These are phyloP conservation scores for Porites rus DNA, from an alignment of 92 coral and sea anemone genomes.

Conservation along the genomic window DNA sequence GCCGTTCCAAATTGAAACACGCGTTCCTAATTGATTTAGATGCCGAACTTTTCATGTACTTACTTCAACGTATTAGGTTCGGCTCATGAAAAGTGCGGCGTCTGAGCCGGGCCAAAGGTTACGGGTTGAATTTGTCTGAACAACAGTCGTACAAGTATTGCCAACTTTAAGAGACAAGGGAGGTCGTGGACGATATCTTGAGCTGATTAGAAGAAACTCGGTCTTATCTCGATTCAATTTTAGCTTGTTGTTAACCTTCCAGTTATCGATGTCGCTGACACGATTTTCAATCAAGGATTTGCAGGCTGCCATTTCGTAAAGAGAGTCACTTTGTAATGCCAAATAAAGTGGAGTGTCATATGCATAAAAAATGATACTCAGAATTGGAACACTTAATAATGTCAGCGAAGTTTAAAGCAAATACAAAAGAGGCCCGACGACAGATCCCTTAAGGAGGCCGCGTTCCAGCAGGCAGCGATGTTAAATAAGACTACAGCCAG, in stretches of 20 bases:
- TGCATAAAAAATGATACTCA: slow-evolving; percentile 16
- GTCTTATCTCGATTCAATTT: slow-evolving; percentile 54
- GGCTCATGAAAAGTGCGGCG: too few species aligned
- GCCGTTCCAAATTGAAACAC: too few species aligned
- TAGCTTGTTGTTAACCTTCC: slow-evolving; percentile 55
- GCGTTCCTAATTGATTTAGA: too few species aligned
- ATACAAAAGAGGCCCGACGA: not conserved
- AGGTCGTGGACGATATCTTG: slow-evolving; percentile 51
- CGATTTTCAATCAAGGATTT: slow-evolving; percentile 2
- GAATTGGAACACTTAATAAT: slow-evolving; percentile 28
- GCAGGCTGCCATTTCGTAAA: not conserved
- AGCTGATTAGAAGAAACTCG: slow-evolving; percentile 26
- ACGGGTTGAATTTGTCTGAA: slow-evolving; percentile 25
- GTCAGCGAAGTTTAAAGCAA: slow-evolving; percentile 35
- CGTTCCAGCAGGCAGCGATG: too few species aligned
- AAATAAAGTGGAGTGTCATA: slow-evolving; percentile 10
- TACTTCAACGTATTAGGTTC: too few species aligned
- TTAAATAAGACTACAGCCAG: too few species aligned
- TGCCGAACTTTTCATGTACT: too few species aligned
- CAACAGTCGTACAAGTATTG: slow-evolving; percentile 11
- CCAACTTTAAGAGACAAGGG: slow-evolving; percentile 36
- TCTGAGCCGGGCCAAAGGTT: slow-evolving; percentile 5
- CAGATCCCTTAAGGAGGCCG: too few species aligned
- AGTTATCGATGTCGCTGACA: slow-evolving; percentile 26
- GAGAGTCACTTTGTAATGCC: slow-evolving; percentile 27